Conservation (phyloP, 2,113 vertebrate genomes). For the Paralichthys olivaceus region DNA sequence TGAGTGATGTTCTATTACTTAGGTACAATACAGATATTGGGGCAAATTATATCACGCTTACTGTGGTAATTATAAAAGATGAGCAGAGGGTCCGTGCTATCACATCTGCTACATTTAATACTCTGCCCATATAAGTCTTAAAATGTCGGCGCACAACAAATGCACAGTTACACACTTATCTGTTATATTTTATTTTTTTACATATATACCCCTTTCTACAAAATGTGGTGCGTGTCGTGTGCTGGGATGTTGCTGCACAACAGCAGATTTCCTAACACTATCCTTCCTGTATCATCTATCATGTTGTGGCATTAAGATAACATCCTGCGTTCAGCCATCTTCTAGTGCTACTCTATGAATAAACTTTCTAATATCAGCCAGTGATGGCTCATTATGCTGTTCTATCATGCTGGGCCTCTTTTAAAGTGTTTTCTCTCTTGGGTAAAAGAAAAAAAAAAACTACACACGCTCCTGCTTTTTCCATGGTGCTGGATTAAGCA, state of each 20-base stretch:
- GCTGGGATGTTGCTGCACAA: conserved; percentile 45
- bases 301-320: conserved; percentile 76
- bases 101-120: conserved; percentile 8
- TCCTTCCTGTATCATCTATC: conserved; percentile 74
- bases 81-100: conserved; percentile 15
- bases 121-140: conserved; percentile 15
- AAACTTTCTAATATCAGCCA: conserved; percentile 76
- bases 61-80: conserved; percentile 60
- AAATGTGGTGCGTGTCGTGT: conserved; percentile 15
- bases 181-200: conserved; percentile 12
- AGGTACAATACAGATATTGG: conserved; percentile 59
- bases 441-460: conserved; percentile 42
- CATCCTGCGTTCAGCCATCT: conserved; percentile 69
- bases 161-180: not conserved
- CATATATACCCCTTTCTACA: conserved; percentile 13
- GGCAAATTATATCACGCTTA: conserved; percentile 69
- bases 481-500: conserved; percentile 66
- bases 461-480: conserved; percentile 34
- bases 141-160: conserved; percentile 11
- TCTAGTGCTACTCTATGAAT: conserved; percentile 66
- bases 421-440: conserved; percentile 73
- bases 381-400: conserved; percentile 76
- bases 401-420: conserved; percentile 63
- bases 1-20: conserved; percentile 70
- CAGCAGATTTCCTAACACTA: conserved; percentile 53